Evolutionary conservation across 2,113 vertebrate species (phyloP), one percentile per base, ranked within the genome.

Genomic region (Spizaetus ornatus): DNA sequence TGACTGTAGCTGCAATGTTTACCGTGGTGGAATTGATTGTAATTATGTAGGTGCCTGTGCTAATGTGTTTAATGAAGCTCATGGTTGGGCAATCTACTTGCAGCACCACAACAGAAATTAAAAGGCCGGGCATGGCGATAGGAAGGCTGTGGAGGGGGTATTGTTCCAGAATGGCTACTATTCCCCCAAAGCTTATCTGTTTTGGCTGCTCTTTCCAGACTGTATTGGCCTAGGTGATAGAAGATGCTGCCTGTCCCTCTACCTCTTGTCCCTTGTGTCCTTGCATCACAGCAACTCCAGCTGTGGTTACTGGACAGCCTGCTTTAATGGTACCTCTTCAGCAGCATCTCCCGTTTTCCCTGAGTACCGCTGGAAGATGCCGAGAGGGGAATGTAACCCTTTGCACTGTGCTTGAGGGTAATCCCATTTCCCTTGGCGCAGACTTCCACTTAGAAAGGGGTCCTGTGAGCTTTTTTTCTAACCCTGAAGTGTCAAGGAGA

Each of bases 121-220:
- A n/a, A 72, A 34, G 34, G 32, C 38, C 36, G 58, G 58, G 65
- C 38, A 21, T 1, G 23, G 71, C 27, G 42, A 6, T 7, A 18
- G 25, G 52, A 15, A 70, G 42, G 50, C 22, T 40, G 53, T 7
- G 4, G 10, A 8, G 42, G 16, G 22, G 20, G 9, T 13, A 0
- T 55, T 45, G 5, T 67, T 36, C 32, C 3, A 13, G n/a, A n/a
- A 16, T 7, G 15, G 22, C 15, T 62, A 0, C 2, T 11, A 20
- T 38, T 63, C 10, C 17, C 26, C n/a, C 6, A 6, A 1, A 19
- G 7, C 26, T 61, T 34, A 12, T 6, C 34, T 0, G 0, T 42
- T 86, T 78, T 58, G 70, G 26, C 8, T 34, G 52, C 1, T 78
- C 45, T 77, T 71, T 13, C 19, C 4, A 4, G 42, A 7, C 34